Conservation (phyloP, 1,140 invertebrate genomes). For the Aphelinus atriplicis region DNA sequence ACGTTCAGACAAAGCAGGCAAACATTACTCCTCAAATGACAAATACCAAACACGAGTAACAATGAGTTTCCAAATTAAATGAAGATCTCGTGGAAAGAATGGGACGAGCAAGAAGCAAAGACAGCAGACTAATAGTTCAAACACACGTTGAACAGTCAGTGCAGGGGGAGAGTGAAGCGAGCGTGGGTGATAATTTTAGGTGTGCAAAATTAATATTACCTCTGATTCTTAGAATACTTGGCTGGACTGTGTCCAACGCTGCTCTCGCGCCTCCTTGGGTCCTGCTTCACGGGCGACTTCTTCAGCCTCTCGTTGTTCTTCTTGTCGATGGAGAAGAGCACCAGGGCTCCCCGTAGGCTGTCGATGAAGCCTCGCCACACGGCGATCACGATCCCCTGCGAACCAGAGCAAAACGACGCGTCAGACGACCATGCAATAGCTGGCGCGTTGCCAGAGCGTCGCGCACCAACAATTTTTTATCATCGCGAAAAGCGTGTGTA, state of each 20-base stretch:
- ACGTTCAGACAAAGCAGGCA: constrained; percentile 7
- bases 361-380: constrained; percentile 74
- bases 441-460: too few species aligned
- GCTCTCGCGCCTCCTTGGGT: constrained; percentile 63
- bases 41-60: not conserved
- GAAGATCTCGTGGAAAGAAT: not conserved
- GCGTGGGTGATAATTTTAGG: not conserved
- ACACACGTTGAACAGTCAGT: too few species aligned
- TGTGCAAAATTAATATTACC: constrained; percentile 57
- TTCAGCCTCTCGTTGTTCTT: constrained; percentile 73
- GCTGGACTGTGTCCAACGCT: constrained; percentile 54
- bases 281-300: constrained; percentile 65
- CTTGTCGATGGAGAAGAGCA: constrained; percentile 78
- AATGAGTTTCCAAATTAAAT: not conserved
- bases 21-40: not conserved
- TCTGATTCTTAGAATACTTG: constrained; percentile 63
- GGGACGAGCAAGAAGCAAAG: too few species aligned
- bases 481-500: not conserved
- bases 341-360: constrained; percentile 75
- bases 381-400: constrained; percentile 72
- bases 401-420: too few species aligned
- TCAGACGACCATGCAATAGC: too few species aligned
- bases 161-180: too few species aligned
- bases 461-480: too few species aligned
- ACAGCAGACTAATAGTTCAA: not conserved